Evolutionary conservation across 2,797 vertebrate species (phyloP).

Genomic region (Pangasius larnaudii): DNA sequence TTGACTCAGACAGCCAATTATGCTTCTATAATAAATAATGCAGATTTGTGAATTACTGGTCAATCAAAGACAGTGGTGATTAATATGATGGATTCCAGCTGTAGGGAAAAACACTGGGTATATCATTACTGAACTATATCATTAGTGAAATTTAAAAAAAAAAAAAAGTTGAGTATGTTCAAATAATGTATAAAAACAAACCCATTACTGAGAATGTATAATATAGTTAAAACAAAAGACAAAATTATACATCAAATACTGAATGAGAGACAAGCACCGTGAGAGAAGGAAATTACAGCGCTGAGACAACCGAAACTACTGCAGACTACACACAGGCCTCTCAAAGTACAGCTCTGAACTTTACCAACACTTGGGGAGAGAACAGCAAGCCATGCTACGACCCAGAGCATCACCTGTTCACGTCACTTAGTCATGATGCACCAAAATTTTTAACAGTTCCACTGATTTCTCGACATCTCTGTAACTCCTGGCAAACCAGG

Average conservation of each 20-base stretch:
- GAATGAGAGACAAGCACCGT: constrained; percentile 50
- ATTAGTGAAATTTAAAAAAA: constrained; percentile 19
- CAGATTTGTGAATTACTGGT: neutral
- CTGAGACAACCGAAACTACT: constrained; percentile 42
- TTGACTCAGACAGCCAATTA: constrained; percentile 16
- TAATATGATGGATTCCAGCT: constrained; percentile 38
- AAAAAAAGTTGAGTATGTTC: constrained; percentile 26
- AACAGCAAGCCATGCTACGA: constrained; percentile 7
- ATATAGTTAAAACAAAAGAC: constrained; percentile 55
- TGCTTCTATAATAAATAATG: constrained; percentile 35
- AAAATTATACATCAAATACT: constrained; percentile 62
- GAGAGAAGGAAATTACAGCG: constrained; percentile 53
- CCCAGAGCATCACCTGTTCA: constrained; percentile 14
- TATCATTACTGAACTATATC: constrained; percentile 39
- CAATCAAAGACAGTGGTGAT: constrained; percentile 17
- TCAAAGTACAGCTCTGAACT: constrained; percentile 40
- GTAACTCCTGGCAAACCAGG: constrained; percentile 21
- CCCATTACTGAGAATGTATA: constrained; percentile 42
- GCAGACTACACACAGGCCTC: constrained; percentile 42
- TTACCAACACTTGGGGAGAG: constrained; percentile 31
- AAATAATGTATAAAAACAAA: constrained; percentile 58
- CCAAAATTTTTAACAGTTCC: constrained; percentile 20
- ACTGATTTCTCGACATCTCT: constrained; percentile 15
- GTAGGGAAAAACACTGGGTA: constrained; percentile 15
- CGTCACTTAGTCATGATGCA: constrained; percentile 15